Evolutionary conservation across 92 coral and sea anemone species (phyloP).

Genomic region (Desmophyllum pertusum): DNA sequence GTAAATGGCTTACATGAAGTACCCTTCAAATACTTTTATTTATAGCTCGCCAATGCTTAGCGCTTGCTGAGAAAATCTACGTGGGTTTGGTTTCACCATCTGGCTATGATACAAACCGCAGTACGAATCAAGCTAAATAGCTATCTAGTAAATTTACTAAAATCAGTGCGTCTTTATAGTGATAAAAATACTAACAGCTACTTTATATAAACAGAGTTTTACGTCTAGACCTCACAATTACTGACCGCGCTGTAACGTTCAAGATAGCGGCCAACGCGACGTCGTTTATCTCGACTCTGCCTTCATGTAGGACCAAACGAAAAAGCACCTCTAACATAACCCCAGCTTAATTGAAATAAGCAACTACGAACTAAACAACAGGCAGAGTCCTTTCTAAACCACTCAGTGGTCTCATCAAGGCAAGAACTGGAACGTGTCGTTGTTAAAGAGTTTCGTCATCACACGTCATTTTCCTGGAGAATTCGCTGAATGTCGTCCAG

Average conservation of each 20-base stretch:
- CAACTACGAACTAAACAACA: background rate
- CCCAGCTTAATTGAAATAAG: background rate
- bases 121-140: background rate
- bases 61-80: background rate
- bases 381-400: background rate
- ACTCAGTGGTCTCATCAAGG: conserved; percentile 18
- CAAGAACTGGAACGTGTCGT: conserved; percentile 53
- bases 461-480: conserved; percentile 6
- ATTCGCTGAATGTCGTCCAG: conserved; percentile 9
- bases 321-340: background rate
- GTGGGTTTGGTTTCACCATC: background rate
- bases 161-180: background rate
- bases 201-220: background rate
- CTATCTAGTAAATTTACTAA: background rate
- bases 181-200: background rate
- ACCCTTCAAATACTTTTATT: background rate
- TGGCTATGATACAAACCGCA: background rate
- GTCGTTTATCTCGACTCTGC: too few relatives aligned
- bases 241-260: background rate
- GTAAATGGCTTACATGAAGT: background rate
- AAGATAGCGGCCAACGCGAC: background rate
- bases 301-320: background rate
- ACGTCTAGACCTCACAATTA: background rate
- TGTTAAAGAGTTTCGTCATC: conserved; percentile 27
- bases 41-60: background rate